A percentile compares a stretch with the other conserved stretches of the same genome.
Conservation (phyloP, 2,888 invertebrate genomes). For the Hypomecis atomaria region DNA sequence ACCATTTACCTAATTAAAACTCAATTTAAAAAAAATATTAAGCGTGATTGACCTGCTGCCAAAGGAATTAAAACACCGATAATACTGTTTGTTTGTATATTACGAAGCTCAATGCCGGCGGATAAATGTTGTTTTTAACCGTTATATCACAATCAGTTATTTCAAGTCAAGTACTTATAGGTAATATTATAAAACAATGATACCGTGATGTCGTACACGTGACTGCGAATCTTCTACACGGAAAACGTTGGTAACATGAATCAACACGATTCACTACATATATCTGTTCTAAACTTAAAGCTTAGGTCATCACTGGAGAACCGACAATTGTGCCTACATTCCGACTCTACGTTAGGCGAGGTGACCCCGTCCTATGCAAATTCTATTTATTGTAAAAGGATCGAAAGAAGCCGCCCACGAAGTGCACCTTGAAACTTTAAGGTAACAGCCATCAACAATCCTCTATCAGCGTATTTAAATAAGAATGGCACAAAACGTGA, state of each 20-base stretch:
- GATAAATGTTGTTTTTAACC: constrained; percentile 42
- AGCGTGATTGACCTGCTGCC: constrained; percentile 36
- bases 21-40: constrained; percentile 19
- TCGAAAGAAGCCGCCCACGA: constrained; percentile 44
- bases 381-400: constrained; percentile 38
- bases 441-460: constrained; percentile 40
- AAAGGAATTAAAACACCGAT: constrained; percentile 52
- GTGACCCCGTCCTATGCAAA: constrained; percentile 49
- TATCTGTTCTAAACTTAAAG: constrained; percentile 32
- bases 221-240: constrained; percentile 1
- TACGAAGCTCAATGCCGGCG: constrained; percentile 45
- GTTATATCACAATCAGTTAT: constrained; percentile 25
- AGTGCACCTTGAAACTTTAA: constrained; percentile 37
- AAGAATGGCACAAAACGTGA: constrained; percentile 32
- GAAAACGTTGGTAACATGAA: constrained; percentile 16
- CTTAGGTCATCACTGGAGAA: constrained; percentile 34
- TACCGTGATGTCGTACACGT: not conserved
- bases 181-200: not conserved
- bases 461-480: constrained; percentile 28
- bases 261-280: constrained; percentile 19
- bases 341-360: constrained; percentile 41
- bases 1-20: not conserved
- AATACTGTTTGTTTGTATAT: constrained; percentile 59
- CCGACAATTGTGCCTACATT: constrained; percentile 26
- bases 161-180: not conserved